These are phyloP conservation scores for Podiceps cristatus DNA, from an alignment of 2,113 vertebrate genomes.

Conservation along the genomic window DNA sequence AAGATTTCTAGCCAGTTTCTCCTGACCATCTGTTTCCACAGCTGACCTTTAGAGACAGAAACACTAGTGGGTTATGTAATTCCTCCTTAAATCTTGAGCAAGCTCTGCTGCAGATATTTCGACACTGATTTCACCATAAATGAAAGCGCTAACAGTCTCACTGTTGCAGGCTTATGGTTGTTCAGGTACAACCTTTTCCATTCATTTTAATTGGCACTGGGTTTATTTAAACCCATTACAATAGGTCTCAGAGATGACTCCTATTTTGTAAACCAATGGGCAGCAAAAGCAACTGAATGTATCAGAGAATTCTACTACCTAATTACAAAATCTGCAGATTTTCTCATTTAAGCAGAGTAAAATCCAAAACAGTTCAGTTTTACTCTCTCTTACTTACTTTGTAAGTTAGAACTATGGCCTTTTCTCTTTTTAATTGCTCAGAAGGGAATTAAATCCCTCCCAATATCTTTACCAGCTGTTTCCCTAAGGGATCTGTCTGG, in stretches of 20 bases:
- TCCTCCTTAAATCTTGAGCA: not conserved
- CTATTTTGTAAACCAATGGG: constrained; percentile 13
- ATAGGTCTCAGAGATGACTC: not conserved
- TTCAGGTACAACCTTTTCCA: not conserved
- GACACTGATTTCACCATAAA: not conserved
- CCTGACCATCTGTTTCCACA: not conserved
- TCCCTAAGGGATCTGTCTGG: not conserved
- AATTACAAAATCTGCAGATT: constrained; percentile 9
- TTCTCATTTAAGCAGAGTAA: constrained; percentile 18
- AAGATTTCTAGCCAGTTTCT: not conserved
- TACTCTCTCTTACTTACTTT: not conserved
- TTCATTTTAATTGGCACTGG: not conserved
- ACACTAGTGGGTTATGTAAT: not conserved
- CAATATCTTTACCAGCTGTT: constrained; percentile 24
- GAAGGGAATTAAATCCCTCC: constrained; percentile 31
- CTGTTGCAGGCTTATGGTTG: not conserved
- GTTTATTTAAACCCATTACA: not conserved
- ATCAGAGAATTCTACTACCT: not conserved
- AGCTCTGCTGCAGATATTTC: constrained; percentile 5
- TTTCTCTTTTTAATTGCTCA: constrained; percentile 49
- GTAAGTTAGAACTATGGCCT: not conserved
- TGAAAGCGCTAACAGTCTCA: fast-evolving
- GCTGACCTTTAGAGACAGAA: not conserved
- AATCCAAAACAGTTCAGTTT: constrained; percentile 23
- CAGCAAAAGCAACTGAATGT: constrained; percentile 28